These are phyloP conservation scores for Drosophila histrio DNA, from an alignment of 2,888 invertebrate genomes.

Conservation along the genomic window DNA sequence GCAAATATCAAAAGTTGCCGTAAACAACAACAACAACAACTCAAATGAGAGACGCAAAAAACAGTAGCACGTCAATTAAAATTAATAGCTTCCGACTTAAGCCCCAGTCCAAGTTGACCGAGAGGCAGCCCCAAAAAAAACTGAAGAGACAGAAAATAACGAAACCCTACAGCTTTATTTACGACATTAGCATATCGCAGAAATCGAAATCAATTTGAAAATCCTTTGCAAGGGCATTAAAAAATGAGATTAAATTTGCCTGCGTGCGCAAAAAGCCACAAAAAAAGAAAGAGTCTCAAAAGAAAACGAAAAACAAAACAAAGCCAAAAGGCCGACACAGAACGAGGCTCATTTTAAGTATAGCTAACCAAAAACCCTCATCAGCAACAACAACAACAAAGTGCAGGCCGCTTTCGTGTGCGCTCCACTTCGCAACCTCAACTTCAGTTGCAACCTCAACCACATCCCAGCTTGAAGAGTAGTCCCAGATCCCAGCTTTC, in stretches of 20 bases:
- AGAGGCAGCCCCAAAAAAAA: constrained; percentile 24
- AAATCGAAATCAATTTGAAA: constrained; percentile 77
- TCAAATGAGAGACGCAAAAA: constrained; percentile 59
- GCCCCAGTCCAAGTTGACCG: constrained; percentile 50
- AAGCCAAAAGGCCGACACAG: constrained; percentile 60
- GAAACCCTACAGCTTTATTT: constrained; percentile 69
- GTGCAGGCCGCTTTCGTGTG: constrained; percentile 73
- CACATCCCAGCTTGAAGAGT: constrained; percentile 47
- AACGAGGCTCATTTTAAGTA: constrained; percentile 62
- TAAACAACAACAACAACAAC: constrained; percentile 29
- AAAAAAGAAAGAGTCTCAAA: constrained; percentile 13
- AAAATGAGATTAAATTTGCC: constrained; percentile 72
- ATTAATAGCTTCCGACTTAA: constrained; percentile 81
- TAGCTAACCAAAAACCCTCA: constrained; percentile 72
- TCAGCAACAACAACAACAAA: constrained; percentile 72
- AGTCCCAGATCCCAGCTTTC: constrained; percentile 41
- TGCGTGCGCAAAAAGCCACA: constrained; percentile 53
- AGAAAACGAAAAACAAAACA: constrained; percentile 42
- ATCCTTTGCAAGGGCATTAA: constrained; percentile 77
- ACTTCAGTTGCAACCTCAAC: constrained; percentile 11
- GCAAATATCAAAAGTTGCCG: constrained; percentile 54
- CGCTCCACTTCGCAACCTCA: constrained; percentile 69
- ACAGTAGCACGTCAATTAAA: constrained; percentile 79
- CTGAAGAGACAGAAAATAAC: neutral
- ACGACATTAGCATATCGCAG: constrained; percentile 73